These are phyloP conservation scores for Takifugu rubripes DNA, from an alignment of 2,797 vertebrate species.

Conservation along the genomic window DNA sequence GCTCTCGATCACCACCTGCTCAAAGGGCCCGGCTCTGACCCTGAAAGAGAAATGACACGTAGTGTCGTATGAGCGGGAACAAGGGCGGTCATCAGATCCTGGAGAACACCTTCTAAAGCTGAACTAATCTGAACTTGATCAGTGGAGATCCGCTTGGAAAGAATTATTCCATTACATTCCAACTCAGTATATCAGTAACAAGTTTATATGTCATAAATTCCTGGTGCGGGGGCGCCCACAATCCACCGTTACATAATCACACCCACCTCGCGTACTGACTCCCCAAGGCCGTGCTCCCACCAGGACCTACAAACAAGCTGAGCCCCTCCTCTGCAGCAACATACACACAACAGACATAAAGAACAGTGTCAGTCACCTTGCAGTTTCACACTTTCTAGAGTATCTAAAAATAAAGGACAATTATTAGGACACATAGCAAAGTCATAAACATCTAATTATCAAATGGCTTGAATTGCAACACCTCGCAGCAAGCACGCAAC, in stretches of 20 bases:
- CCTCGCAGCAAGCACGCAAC: neutral
- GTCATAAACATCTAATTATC: neutral
- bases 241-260: constrained; percentile 46
- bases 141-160: no score
- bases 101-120: neutral
- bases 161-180: neutral
- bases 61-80: constrained; percentile 35
- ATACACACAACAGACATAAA: constrained; percentile 21
- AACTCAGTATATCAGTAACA: constrained; percentile 3
- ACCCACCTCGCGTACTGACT: constrained; percentile 89
- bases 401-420: constrained; percentile 37
- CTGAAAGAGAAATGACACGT: constrained; percentile 72
- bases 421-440: neutral
- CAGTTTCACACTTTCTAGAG: constrained; percentile 14
- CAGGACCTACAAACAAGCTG: constrained; percentile 93
- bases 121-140: no score
- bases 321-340: constrained; percentile 88
- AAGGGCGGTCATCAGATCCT: constrained; percentile 19
- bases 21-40: constrained; percentile 85
- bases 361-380: constrained; percentile 10
- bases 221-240: constrained; percentile 9
- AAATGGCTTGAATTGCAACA: neutral
- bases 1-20: constrained; percentile 95
- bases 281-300: constrained; percentile 91
- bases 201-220: constrained; percentile 19